Conservation (phyloP, 35 echinoderm and acorn worm species). For the Hemicentrotus pulcherrimus region DNA sequence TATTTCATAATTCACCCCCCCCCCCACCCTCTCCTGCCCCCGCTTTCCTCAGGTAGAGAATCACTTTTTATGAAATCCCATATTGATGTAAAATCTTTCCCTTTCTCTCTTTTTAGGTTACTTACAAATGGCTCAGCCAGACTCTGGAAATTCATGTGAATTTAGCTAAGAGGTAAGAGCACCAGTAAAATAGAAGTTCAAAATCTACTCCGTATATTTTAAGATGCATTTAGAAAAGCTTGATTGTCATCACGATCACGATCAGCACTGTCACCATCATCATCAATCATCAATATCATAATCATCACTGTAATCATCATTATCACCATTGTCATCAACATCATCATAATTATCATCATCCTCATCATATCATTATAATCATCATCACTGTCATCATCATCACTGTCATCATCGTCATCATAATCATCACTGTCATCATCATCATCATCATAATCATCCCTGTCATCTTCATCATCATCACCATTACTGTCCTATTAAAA, state of each 20-base stretch:
- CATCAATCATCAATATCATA: not conserved
- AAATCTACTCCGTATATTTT: not conserved
- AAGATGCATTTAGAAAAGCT: not conserved
- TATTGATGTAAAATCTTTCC: not conserved
- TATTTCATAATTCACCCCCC: too few species aligned
- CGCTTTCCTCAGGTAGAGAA: too few species aligned
- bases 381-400: not conserved
- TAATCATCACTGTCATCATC: not conserved
- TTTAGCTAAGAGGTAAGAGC: constrained; percentile 66
- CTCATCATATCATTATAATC: not conserved
- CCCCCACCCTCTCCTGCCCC: too few species aligned
- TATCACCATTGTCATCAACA: too few species aligned
- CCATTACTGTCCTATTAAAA: not conserved
- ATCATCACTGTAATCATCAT: not conserved
- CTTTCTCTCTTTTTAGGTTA: constrained; percentile 53
- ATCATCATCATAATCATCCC: not conserved
- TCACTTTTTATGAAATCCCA: too few species aligned
- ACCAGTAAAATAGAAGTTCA: not conserved
- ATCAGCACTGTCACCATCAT: not conserved
- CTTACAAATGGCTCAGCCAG: constrained; percentile 71
- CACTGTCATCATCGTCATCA: not conserved
- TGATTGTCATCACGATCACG: not conserved
- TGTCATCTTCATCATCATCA: not conserved
- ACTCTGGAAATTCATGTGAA: constrained; percentile 68
- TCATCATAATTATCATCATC: not conserved